A percentile compares a stretch with the other conserved stretches of the same genome.
These are phyloP conservation scores for Hypena proboscidalis DNA, from an alignment of 2,888 invertebrate species.

Conservation along the genomic window DNA sequence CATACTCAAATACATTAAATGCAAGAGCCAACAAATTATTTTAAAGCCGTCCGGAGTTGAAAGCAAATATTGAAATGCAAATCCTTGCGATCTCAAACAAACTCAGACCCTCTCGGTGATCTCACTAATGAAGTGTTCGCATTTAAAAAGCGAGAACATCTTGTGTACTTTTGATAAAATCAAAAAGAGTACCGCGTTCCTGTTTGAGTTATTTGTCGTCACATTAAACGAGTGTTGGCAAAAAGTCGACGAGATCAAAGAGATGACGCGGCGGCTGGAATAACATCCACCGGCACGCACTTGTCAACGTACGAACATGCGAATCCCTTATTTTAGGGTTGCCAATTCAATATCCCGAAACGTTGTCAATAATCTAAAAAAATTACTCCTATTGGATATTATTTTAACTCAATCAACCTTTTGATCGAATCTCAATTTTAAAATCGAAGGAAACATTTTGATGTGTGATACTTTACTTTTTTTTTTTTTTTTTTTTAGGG, in stretches of 20 bases:
- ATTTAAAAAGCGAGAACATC: slow-evolving; percentile 70
- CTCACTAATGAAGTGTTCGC: slow-evolving; percentile 78
- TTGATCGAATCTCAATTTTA: too few species aligned
- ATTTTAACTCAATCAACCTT: too few species aligned
- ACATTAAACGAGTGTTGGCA: slow-evolving; percentile 79
- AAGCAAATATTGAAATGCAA: slow-evolving; percentile 56
- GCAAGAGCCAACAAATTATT: slow-evolving; percentile 27
- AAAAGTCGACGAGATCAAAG: slow-evolving; percentile 81
- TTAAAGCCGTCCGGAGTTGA: slow-evolving; percentile 34
- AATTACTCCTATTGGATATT: too few species aligned
- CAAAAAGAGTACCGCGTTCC: slow-evolving; percentile 72
- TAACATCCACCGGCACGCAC: slow-evolving; percentile 68
- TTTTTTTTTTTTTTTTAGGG: too few species aligned
- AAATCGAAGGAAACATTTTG: too few species aligned
- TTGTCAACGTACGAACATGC: slow-evolving; percentile 48
- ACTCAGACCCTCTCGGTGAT: slow-evolving; percentile 59
- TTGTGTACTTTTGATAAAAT: slow-evolving; percentile 70
- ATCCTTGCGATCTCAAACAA: slow-evolving; percentile 54
- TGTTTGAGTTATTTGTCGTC: slow-evolving; percentile 83
- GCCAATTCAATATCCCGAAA: too few species aligned
- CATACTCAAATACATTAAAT: too few species aligned
- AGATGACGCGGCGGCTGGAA: slow-evolving; percentile 76
- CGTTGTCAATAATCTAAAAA: too few species aligned
- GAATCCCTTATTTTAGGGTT: too few species aligned
- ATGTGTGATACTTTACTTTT: too few species aligned